Percentiles rank a stretch among this genome's conserved stretches.
These are phyloP conservation scores for Agrypnus murinus DNA, from an alignment of 2,888 invertebrate species.

Conservation along the genomic window DNA sequence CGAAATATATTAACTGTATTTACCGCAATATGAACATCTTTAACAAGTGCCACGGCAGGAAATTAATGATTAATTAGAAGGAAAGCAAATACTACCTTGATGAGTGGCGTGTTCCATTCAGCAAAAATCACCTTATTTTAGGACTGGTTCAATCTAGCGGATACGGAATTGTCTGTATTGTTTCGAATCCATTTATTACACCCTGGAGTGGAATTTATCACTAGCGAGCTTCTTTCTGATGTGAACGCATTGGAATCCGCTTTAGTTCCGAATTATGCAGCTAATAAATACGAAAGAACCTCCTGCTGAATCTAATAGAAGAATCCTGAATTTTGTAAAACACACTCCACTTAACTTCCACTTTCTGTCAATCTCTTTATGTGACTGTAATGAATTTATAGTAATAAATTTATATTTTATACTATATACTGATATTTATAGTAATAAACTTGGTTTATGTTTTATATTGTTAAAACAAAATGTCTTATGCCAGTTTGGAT, in stretches of 20 bases:
- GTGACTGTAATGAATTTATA: neutral
- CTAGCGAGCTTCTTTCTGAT: conserved; percentile 37
- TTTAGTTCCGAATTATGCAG: conserved; percentile 37
- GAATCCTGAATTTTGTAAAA: conserved; percentile 21
- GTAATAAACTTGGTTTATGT: too few relatives aligned
- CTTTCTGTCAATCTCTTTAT: conserved; percentile 9
- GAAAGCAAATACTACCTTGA: too few relatives aligned
- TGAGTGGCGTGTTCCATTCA: too few relatives aligned
- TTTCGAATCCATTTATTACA: conserved; percentile 46
- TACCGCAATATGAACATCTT: neutral
- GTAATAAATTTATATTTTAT: too few relatives aligned
- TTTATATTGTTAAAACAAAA: too few relatives aligned
- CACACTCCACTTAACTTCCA: conserved; percentile 12
- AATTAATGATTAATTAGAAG: neutral
- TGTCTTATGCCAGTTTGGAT: too few relatives aligned
- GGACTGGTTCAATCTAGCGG: conserved; percentile 20
- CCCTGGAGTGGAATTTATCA: conserved; percentile 44
- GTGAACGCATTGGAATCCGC: conserved; percentile 42
- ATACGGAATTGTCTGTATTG: conserved; percentile 37
- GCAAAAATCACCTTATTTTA: conserved; percentile 21
- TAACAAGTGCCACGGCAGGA: neutral
- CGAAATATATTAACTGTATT: neutral
- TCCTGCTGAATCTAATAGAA: conserved; percentile 19
- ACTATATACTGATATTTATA: too few relatives aligned
- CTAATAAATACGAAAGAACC: conserved; percentile 28